These are phyloP conservation scores for Patella ulyssiponensis DNA, from an alignment of 2,888 invertebrate species.

Conservation along the genomic window DNA sequence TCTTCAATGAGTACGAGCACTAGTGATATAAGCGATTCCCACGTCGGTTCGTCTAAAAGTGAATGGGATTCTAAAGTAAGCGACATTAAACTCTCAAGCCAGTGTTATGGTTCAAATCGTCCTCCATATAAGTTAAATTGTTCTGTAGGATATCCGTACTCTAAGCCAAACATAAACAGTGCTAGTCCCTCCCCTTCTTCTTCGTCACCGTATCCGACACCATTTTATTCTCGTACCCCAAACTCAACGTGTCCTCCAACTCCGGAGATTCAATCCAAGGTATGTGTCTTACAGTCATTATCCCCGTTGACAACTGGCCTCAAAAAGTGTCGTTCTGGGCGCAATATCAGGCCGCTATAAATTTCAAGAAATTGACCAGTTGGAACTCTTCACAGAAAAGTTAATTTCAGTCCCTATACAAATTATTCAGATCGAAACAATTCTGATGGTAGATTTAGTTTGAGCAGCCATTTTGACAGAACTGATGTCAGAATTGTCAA, in stretches of 20 bases:
- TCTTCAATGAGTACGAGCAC: constrained; percentile 69
- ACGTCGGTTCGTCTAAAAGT: constrained; percentile 37
- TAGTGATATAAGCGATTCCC: constrained; percentile 67
- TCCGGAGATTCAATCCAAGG: constrained; percentile 73
- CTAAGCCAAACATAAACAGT: constrained; percentile 15
- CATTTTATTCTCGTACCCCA: constrained; percentile 76
- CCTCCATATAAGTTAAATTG: constrained; percentile 3
- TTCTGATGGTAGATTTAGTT: too few relatives aligned
- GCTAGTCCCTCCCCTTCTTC: constrained; percentile 42
- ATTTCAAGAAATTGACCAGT: too few relatives aligned
- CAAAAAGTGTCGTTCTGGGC: too few relatives aligned
- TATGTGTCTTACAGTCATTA: too few relatives aligned
- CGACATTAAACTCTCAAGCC: constrained; percentile 3
- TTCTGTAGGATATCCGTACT: neutral
- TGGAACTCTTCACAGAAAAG: too few relatives aligned
- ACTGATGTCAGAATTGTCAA: too few relatives aligned
- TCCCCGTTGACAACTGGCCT: too few relatives aligned
- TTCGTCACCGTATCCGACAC: constrained; percentile 72
- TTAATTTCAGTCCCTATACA: too few relatives aligned
- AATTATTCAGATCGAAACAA: too few relatives aligned
- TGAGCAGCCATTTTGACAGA: too few relatives aligned
- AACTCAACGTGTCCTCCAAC: constrained; percentile 77
- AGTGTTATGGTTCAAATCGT: neutral
- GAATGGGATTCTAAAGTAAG: constrained; percentile 13
- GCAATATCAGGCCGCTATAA: too few relatives aligned